These are phyloP conservation scores for Subacronicta megacephala DNA, from an alignment of 2,888 invertebrate species.

Conservation along the genomic window DNA sequence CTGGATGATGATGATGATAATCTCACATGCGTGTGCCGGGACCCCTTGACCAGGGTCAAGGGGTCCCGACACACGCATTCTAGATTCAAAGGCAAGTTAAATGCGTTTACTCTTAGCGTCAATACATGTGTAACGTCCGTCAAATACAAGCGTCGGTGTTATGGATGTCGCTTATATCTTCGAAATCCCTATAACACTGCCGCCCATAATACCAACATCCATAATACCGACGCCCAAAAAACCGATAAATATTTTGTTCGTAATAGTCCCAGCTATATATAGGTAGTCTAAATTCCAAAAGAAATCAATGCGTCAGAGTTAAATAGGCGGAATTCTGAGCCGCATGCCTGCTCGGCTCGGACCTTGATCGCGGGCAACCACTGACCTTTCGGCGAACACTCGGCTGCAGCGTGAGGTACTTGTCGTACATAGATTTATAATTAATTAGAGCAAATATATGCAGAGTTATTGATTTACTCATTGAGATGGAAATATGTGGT, in stretches of 20 bases:
- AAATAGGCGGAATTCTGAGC: constrained; percentile 47
- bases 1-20: too few relatives aligned
- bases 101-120: too few relatives aligned
- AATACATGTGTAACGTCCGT: too few relatives aligned
- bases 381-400: constrained; percentile 69
- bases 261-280: constrained; percentile 16
- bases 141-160: too few relatives aligned
- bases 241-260: constrained; percentile 13
- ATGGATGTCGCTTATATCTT: too few relatives aligned
- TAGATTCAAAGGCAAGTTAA: too few relatives aligned
- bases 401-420: constrained; percentile 44
- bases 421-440: constrained; percentile 30
- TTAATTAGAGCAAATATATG: constrained; percentile 45
- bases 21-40: too few relatives aligned
- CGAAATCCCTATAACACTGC: too few relatives aligned
- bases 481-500: constrained; percentile 21
- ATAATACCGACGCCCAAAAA: too few relatives aligned
- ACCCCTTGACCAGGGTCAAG: too few relatives aligned
- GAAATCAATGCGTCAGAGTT: constrained; percentile 46
- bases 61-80: too few relatives aligned
- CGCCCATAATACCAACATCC: too few relatives aligned
- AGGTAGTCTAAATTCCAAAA: constrained; percentile 25
- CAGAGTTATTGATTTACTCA: constrained; percentile 24
- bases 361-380: constrained; percentile 75
- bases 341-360: constrained; percentile 57